Percentiles rank a stretch among this genome's conserved stretches.
phyloP scores from a whole-genome alignment of 2,797 vertebrate genomes.

The Arnoldichthys spilopterus region DNA sequence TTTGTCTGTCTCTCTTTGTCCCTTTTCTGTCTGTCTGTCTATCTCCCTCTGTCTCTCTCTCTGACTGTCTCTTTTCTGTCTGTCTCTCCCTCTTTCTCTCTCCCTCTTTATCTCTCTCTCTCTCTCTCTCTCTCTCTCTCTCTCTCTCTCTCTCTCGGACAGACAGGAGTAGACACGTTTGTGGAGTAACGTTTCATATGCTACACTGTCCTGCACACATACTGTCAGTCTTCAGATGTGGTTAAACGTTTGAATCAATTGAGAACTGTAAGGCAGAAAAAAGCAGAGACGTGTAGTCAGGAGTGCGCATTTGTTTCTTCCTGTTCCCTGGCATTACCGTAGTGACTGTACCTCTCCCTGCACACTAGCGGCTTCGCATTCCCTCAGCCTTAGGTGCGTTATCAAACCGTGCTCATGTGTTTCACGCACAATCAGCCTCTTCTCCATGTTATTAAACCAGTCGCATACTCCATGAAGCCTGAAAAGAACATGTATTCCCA shows the following conservation, averaged over 20 bases:
- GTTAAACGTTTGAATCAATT: not conserved
- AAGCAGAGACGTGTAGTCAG: not conserved
- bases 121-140: too few species aligned
- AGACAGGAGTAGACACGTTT: not conserved
- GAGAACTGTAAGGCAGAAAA: not conserved
- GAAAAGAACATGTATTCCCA: conserved; percentile 75
- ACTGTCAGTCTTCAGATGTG: conserved; percentile 1
- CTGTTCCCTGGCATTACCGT: not conserved
- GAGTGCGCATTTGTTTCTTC: not conserved
- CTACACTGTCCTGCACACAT: too few species aligned
- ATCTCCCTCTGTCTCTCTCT: not conserved
- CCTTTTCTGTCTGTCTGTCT: too few species aligned
- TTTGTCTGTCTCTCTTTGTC: not conserved
- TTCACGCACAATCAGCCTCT: conserved; percentile 55
- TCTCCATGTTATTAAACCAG: conserved; percentile 75
- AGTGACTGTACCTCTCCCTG: not conserved
- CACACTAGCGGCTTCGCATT: not conserved
- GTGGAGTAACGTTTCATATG: too few species aligned
- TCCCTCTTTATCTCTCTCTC: not conserved
- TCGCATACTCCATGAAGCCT: conserved; percentile 78
- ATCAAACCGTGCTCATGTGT: conserved; percentile 56
- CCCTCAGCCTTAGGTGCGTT: conserved; percentile 18
- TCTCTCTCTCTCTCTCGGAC: not conserved
- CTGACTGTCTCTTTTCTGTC: not conserved
- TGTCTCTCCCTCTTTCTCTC: not conserved